phyloP scores from a whole-genome alignment of 2,113 vertebrate genomes.

The human (Homo sapiens) region DNA sequence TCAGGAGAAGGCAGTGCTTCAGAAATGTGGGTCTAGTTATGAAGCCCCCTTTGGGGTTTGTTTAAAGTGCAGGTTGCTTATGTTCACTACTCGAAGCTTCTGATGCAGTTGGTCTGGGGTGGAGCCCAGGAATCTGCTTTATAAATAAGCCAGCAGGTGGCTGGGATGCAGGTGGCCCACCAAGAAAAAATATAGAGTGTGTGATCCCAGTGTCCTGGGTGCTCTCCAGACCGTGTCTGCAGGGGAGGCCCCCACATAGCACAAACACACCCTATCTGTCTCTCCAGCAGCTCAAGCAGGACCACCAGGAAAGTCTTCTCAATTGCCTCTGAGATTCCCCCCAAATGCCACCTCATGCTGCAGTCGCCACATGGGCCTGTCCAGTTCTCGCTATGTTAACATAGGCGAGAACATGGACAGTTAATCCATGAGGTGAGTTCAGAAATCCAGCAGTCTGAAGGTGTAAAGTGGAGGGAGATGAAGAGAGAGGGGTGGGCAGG shows the following conservation, averaged over 20 bases:
- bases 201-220: background rate
- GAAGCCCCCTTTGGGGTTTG: background rate
- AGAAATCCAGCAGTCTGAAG: background rate
- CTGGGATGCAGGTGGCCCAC: background rate
- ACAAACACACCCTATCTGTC: background rate
- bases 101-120: background rate
- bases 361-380: background rate
- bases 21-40: background rate
- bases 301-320: background rate
- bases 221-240: accelerated
- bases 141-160: background rate
- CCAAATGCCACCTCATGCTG: accelerated
- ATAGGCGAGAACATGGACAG: too few relatives aligned
- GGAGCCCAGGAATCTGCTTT: background rate
- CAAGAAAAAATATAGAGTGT: background rate
- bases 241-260: accelerated
- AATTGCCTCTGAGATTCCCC: background rate
- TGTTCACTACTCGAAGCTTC: background rate
- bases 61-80: background rate
- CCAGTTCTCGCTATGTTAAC: background rate
- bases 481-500: background rate
- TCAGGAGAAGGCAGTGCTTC: background rate
- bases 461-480: background rate
- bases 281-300: background rate
- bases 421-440: background rate